phyloP scores from a whole-genome alignment of 2,888 invertebrate genomes.

The Clostera curtula region DNA sequence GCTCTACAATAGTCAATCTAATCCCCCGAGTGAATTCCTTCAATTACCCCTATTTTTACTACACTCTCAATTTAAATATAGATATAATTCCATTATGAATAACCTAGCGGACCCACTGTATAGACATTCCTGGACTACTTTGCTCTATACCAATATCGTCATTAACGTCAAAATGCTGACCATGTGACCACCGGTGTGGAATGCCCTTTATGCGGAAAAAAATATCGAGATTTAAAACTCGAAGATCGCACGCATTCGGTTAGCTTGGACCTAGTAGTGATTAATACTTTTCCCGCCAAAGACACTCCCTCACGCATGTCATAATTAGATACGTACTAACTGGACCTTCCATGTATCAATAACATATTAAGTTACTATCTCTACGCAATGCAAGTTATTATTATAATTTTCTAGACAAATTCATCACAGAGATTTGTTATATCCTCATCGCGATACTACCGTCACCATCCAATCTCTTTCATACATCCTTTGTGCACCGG shows the following conservation, averaged over 20 bases:
- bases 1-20: no score
- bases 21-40: no score
- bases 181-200: constrained; percentile 28
- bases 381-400: constrained; percentile 53
- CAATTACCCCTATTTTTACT: no score
- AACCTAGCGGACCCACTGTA: constrained; percentile 50
- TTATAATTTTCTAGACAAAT: constrained; percentile 57
- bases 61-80: constrained; percentile 42
- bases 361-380: constrained; percentile 31
- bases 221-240: no score
- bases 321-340: no score
- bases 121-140: constrained; percentile 28
- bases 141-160: constrained; percentile 29
- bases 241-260: no score
- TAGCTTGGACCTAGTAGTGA: constrained; percentile 17
- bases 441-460: constrained; percentile 47
- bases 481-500: no score
- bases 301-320: no score
- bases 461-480: no score
- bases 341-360: constrained; percentile 34
- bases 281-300: no score
- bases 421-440: constrained; percentile 69
- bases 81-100: constrained; percentile 44
- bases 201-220: no score
- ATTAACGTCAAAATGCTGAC: constrained; percentile 24